Evolutionary conservation across 2,797 vertebrate genomes (phyloP).

Genomic region (Hippoglossus hippoglossus): DNA sequence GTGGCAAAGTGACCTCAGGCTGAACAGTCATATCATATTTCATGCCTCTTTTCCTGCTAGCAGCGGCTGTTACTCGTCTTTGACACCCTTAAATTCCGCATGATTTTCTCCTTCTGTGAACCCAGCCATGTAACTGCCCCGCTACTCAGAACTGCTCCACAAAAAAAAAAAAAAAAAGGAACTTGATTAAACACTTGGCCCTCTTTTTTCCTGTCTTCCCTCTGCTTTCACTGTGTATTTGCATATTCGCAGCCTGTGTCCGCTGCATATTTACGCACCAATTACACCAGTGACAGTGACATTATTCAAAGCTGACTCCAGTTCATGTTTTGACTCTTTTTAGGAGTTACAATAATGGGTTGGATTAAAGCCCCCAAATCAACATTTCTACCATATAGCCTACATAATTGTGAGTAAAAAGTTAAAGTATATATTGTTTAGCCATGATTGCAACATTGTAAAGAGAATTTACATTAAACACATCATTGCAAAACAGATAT

Average conservation of each 20-base stretch:
- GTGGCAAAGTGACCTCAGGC: conserved; percentile 25
- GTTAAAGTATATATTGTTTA: no score
- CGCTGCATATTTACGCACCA: conserved; percentile 4
- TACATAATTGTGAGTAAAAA: no score
- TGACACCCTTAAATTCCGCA: conserved; percentile 23
- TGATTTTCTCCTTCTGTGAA: conserved; percentile 43
- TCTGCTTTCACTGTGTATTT: conserved; percentile 26
- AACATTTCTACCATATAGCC: no score
- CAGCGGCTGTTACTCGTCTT: conserved; percentile 24
- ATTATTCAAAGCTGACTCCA: not conserved
- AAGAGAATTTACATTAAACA: not conserved
- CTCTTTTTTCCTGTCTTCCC: not conserved
- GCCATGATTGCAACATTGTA: not conserved
- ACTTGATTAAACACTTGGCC: conserved; percentile 14
- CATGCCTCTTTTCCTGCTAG: conserved; percentile 17
- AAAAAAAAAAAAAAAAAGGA: conserved; percentile 13
- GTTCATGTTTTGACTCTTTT: not conserved
- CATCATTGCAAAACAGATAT: not conserved
- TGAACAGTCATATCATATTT: conserved; percentile 35
- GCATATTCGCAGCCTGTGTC: conserved; percentile 19
- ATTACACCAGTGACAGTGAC: not conserved
- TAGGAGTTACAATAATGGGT: not conserved
- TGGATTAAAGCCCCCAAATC: no score
- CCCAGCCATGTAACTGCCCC: conserved; percentile 49
- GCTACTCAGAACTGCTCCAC: conserved; percentile 19